Conservation (phyloP, 2,797 vertebrate species). For the Gephyroberyx darwinii region DNA sequence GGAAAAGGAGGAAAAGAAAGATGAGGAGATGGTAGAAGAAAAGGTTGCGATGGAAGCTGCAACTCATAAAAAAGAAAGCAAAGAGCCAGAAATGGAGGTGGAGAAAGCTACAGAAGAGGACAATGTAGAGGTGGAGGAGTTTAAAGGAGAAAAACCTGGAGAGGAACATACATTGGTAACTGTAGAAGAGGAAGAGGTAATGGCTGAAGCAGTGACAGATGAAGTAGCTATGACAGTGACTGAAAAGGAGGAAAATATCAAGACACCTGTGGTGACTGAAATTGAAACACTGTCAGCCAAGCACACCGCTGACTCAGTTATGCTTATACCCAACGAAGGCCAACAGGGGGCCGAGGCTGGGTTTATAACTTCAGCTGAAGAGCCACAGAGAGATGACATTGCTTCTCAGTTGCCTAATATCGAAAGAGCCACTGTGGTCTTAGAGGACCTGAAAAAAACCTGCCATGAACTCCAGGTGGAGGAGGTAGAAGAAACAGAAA, state of each 20-base stretch:
- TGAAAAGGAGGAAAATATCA: conserved; percentile 3
- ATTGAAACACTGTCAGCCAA: neutral
- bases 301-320: neutral
- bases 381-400: neutral
- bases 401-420: conserved; percentile 11
- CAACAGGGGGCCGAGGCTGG: neutral
- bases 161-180: neutral
- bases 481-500: neutral
- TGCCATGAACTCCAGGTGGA: neutral
- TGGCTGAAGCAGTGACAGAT: conserved; percentile 2
- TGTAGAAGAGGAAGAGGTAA: neutral
- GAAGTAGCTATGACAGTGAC: neutral
- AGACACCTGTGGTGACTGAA: neutral
- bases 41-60: conserved; percentile 75
- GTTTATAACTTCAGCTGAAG: conserved; percentile 1
- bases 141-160: neutral
- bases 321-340: neutral
- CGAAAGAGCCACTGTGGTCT: conserved; percentile 37
- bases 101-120: conserved; percentile 55
- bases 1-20: too few species aligned
- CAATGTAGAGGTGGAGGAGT: neutral
- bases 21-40: conserved; percentile 73
- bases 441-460: conserved; percentile 39
- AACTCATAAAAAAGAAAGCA: conserved; percentile 66
- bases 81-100: conserved; percentile 66